phyloP scores from a whole-genome alignment of 2,888 invertebrate species.

The Hartigia nigra region DNA sequence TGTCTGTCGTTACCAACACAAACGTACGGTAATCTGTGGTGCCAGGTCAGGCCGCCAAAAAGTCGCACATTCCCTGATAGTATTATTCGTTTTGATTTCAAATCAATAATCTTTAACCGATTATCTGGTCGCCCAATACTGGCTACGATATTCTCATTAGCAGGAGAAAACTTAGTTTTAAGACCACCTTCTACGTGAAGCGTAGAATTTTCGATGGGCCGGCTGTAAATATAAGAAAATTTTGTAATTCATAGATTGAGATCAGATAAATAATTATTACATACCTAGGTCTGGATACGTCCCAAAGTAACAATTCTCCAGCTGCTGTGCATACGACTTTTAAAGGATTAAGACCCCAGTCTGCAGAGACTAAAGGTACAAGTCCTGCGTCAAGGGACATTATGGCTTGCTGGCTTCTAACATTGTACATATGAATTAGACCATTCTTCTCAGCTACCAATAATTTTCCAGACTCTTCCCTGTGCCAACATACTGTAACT shows the following conservation, averaged over 20 bases:
- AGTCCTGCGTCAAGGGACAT: slow-evolving; percentile 74
- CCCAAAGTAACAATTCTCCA: slow-evolving; percentile 77
- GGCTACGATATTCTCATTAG: slow-evolving; percentile 74
- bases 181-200: slow-evolving; percentile 75
- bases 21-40: slow-evolving; percentile 72
- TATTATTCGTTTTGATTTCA: slow-evolving; percentile 70
- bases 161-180: slow-evolving; percentile 72
- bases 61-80: slow-evolving; percentile 69
- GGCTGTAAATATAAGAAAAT: slow-evolving; percentile 62
- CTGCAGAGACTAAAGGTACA: slow-evolving; percentile 74
- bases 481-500: slow-evolving; percentile 76
- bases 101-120: slow-evolving; percentile 74
- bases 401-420: slow-evolving; percentile 74
- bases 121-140: slow-evolving; percentile 76
- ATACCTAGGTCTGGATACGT: slow-evolving; percentile 75
- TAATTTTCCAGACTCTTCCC: slow-evolving; percentile 76
- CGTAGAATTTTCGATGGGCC: slow-evolving; percentile 71
- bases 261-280: not conserved
- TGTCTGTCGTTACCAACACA: slow-evolving; percentile 72
- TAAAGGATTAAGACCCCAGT: slow-evolving; percentile 77
- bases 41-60: slow-evolving; percentile 74
- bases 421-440: slow-evolving; percentile 79
- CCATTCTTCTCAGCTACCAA: slow-evolving; percentile 82
- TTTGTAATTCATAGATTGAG: slow-evolving; percentile 3
- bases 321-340: slow-evolving; percentile 74